phyloP scores from a whole-genome alignment of 37 sponge, comb jelly and placozoan genomes.

The Lycopodina hypogea region DNA sequence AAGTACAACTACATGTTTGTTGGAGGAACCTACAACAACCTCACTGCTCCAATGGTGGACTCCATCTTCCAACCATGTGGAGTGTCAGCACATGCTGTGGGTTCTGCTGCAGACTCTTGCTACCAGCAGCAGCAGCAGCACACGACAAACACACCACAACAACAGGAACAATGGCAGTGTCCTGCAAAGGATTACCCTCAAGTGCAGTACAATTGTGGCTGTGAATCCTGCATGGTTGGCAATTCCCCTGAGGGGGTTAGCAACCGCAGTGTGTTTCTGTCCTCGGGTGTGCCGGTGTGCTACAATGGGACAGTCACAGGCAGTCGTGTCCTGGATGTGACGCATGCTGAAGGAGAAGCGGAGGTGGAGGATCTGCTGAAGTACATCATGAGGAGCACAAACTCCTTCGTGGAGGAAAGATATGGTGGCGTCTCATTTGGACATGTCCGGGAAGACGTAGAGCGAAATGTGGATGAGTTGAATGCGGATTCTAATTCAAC shows the following conservation, averaged over 20 bases:
- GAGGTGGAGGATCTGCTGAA: not conserved
- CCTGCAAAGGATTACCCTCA: not conserved
- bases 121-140: too few species aligned
- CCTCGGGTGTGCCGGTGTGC: not conserved
- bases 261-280: not conserved
- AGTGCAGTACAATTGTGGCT: not conserved
- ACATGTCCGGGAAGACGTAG: slow-evolving; percentile 36
- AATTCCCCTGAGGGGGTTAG: not conserved
- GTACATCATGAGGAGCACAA: slow-evolving; percentile 43
- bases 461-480: slow-evolving; percentile 21
- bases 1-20: slow-evolving; percentile 58
- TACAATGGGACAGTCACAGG: slow-evolving; percentile 30
- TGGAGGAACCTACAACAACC: slow-evolving; percentile 29
- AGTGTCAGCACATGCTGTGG: slow-evolving; percentile 17
- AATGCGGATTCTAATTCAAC: not conserved
- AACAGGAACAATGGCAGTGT: not conserved
- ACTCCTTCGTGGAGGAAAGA: slow-evolving; percentile 32
- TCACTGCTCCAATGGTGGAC: slow-evolving; percentile 18
- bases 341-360: not conserved
- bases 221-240: not conserved
- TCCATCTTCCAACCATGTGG: slow-evolving; percentile 60
- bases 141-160: not conserved
- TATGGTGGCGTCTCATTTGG: slow-evolving; percentile 81
- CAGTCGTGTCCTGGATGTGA: slow-evolving; percentile 19
- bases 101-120: slow-evolving; percentile 26